Base-by-base conservation (phyloP, 2,888 invertebrate species). In the Macrosoma leucophasiata region DNA sequence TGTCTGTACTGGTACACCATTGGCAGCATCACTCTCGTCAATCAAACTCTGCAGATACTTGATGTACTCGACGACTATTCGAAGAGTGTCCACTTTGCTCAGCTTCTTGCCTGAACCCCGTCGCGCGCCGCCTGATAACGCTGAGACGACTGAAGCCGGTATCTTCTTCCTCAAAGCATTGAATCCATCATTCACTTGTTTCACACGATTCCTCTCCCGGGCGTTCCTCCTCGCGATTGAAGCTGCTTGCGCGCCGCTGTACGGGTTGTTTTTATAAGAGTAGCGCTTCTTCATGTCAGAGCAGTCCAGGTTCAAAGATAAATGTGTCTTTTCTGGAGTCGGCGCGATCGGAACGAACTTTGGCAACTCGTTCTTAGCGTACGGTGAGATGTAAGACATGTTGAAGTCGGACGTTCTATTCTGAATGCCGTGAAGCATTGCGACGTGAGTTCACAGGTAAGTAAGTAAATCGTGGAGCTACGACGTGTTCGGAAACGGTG, bases 111-210 rank as follows among this genome's bases (percentile, higher is more conserved):
- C 91, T 22, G 91, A 91, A 6, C 92, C 91, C 25, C 93, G 86
- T 0, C 91, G 89, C 0, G 89, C 86, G n/a, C 84, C 84, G 10
- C 88, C 87, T 19, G 70, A 82, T 31, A 91, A 62, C 0, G 91
- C 89, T 29, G 90, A 89, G 8, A 93, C 89, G 4, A 94, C 89
- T n/a, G 89, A 87, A 31, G 91, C 88, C 0, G 96, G 96, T 48
- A 96, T 89, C 62, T 95, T 93, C 55, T 94, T 93, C 32, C 95
- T 86, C 20, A 96, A 76, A 25, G 92, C 94, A 36, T 93, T 93
- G 63, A 96, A 96, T 41, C 96, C 95, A 62, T 95, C 94, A 79
- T 96, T 95, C 63, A 96, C 95, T 87, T 96, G 95, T 76, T 96
- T 95, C 39, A 97, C 97, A 42, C 97, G 90, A 67, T 97, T 97